Base-by-base conservation (phyloP, 2,797 vertebrate genomes). In the Neomorphus geoffroyi region DNA sequence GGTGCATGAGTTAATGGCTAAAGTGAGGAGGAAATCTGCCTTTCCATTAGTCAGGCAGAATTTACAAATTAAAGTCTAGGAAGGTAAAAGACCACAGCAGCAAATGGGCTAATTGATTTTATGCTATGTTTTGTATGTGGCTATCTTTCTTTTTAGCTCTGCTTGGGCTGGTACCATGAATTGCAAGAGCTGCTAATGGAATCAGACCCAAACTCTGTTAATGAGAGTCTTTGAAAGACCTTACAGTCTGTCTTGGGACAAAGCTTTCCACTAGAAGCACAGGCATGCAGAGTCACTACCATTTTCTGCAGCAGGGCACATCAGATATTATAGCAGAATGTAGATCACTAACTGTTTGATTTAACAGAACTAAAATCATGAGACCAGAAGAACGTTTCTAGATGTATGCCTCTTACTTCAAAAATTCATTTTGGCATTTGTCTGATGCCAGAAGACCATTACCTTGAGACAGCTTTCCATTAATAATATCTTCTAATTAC, bases 391-490 rank as follows among this genome's bases (percentile, higher is more conserved):
- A 77, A 65, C 56, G 32, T 81, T 58, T 51, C 57, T 94, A 32
- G 77, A 51, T 91, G 45, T 9, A 60, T 80, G 32, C 12, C 37
- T 74, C 62, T 41, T 79, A 28, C 45, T 92, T 81, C 27, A 80
- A 84, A 92, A 93, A 82, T 82, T 73, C 80, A 94, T 82, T 43
- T 43, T 96, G 93, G 50, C 86, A 86, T 95, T 95, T 94, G 58
- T 50, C 72, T 95, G 18, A 24, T 43, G 84, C 51, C 70, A 91
- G 91, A 69, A 81, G 26, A 88, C 57, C 56, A 33, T 92, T 94
- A 82, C 67, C 80, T 79, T 71, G 81, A 65, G 79, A 64, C 13
- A 86, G 48, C 37, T 71, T 89, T 56, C 69, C 48, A 67, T 94
- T 91, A 96, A 85, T 80, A 86, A 61, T 50, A 28, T 90, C 39